Evolutionary conservation across 2,888 invertebrate genomes (phyloP), one percentile per base, ranked within the genome.

Genomic region (Monoplex corrugatus): DNA sequence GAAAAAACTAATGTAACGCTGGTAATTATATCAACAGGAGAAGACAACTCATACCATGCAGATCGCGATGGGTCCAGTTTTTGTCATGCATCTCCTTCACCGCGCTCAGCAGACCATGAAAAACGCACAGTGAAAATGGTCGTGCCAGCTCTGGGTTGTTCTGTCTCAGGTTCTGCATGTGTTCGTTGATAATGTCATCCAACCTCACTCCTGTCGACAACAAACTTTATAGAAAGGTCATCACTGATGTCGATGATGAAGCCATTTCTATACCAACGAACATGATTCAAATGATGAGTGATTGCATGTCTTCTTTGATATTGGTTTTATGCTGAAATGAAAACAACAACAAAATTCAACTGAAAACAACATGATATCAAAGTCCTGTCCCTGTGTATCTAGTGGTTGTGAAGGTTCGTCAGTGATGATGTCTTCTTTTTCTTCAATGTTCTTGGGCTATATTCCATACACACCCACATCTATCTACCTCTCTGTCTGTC

Each of bases 31-130:
- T n/a, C n/a, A n/a, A n/a, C n/a, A n/a, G n/a, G n/a, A n/a, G n/a
- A n/a, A n/a, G n/a, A n/a, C 35, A 3, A 23, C 19, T 89, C 92
- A 89, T 87, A 94, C 94, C 90, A 91, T 94, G 94, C 2, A 94
- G 90, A 86, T 94, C 94, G 57, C 91, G 90, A 87, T 94, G 94
- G 6, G 90, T 91, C 93, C 93, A 94, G 40, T 92, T 92, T 88
- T 91, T 93, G 19, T 89, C 88, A 89, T 92, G 93, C 89, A 94
- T 92, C 23, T 85, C 84, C 43, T 92, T 89, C 13, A 93, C 89
- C n/a, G 92, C 93, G 40, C 90, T 91, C 8, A 94, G 89, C 10
- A 93, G 86, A 8, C 93, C 93, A 88, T 94, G 91, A 72, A 94
- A 91, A 19, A 94, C 90, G 91, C 89, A 93, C 35, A 94, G 88